Evolutionary conservation across 2,888 invertebrate species (phyloP).

Genomic region (Polydrusus pterygomalis): DNA sequence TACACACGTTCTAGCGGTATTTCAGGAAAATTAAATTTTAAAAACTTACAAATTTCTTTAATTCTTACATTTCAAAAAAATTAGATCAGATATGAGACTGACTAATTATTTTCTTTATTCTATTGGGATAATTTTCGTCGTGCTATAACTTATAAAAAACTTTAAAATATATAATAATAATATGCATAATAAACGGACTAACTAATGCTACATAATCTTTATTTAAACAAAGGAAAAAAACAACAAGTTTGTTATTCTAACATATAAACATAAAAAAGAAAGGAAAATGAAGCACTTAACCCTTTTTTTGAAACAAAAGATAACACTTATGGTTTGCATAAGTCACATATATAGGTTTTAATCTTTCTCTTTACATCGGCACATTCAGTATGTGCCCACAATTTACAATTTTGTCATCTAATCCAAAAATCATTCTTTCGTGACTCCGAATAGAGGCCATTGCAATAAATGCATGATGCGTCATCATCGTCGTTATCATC

Average conservation of each 20-base stretch:
- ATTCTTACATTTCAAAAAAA: no score
- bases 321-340: no score
- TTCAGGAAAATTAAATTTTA: background rate
- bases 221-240: background rate
- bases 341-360: background rate
- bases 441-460: slow-evolving; percentile 10
- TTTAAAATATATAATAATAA: background rate
- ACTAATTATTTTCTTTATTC: no score
- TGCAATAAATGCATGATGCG: slow-evolving; percentile 10
- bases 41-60: background rate
- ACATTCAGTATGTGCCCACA: slow-evolving; percentile 4
- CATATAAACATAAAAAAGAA: no score
- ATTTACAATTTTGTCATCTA: slow-evolving; percentile 2
- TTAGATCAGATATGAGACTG: no score
- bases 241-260: background rate
- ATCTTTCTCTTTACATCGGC: slow-evolving; percentile 1
- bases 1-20: background rate
- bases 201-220: background rate
- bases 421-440: slow-evolving; percentile 5
- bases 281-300: no score
- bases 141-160: background rate
- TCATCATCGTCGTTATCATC: slow-evolving; percentile 7
- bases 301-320: no score
- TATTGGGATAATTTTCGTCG: no score
- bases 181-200: background rate